phyloP scores from a whole-genome alignment of 2,113 vertebrate species.

The Neogale vison region DNA sequence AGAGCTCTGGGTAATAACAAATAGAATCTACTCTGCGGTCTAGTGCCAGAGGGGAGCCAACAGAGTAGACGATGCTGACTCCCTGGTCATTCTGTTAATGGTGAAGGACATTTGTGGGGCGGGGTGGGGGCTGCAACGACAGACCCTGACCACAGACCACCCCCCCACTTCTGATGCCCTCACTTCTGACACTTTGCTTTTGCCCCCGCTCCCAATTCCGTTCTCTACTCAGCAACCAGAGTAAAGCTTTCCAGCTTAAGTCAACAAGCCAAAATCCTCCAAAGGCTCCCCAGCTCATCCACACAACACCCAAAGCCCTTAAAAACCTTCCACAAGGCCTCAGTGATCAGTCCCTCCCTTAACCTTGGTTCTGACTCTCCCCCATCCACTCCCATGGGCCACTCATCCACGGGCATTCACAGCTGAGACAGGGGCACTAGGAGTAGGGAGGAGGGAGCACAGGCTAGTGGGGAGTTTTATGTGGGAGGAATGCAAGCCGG shows the following conservation, averaged over 20 bases:
- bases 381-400: background rate
- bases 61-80: too few species aligned
- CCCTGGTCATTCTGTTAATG: fast-evolving
- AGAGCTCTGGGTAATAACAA: background rate
- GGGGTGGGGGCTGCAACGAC: background rate
- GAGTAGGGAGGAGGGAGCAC: background rate
- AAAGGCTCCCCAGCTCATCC: background rate
- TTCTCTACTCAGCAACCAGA: background rate
- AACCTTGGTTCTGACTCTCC: background rate
- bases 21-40: background rate
- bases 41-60: background rate
- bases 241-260: background rate
- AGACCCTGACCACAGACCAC: too few species aligned
- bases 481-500: too few species aligned
- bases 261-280: background rate
- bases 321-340: background rate
- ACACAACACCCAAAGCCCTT: background rate
- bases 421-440: background rate
- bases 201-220: background rate
- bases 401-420: background rate
- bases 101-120: background rate
- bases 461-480: background rate
- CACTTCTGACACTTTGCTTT: background rate
- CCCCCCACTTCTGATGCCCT: too few species aligned
- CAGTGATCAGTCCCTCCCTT: too few species aligned